These are phyloP conservation scores for Lasioglossum albipes DNA, from an alignment of 1,140 invertebrate genomes.

Conservation along the genomic window DNA sequence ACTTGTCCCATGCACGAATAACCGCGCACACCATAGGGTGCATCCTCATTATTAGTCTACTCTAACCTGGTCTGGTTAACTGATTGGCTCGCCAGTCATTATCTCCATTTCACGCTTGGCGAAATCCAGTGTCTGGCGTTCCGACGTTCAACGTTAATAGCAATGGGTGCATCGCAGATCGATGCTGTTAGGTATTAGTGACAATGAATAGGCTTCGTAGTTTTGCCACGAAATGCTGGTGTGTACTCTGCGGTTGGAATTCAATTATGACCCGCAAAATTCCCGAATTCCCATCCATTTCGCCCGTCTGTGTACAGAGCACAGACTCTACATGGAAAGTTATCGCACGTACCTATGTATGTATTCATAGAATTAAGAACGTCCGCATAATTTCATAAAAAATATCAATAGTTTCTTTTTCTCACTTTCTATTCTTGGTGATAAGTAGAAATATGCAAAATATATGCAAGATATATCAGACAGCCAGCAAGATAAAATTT, in stretches of 20 bases:
- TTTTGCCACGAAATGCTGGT: slow-evolving; percentile 26
- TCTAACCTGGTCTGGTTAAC: slow-evolving; percentile 72
- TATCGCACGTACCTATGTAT: too few species aligned
- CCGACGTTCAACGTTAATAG: slow-evolving; percentile 50
- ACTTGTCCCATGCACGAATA: slow-evolving; percentile 32
- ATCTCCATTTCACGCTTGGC: slow-evolving; percentile 77
- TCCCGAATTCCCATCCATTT: neutral
- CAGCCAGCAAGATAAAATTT: too few species aligned
- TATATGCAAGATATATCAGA: too few species aligned
- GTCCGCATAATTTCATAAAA: too few species aligned
- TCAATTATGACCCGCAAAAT: slow-evolving; percentile 26
- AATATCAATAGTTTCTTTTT: too few species aligned
- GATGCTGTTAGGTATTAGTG: slow-evolving; percentile 30
- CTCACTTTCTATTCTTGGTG: too few species aligned
- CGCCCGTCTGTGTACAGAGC: neutral
- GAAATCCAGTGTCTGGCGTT: slow-evolving; percentile 55
- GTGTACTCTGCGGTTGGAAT: slow-evolving; percentile 2
- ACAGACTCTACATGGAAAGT: neutral
- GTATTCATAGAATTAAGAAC: too few species aligned
- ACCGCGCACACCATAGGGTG: slow-evolving; percentile 60
- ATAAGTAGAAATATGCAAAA: too few species aligned
- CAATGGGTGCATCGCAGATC: slow-evolving; percentile 32
- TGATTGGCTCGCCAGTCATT: slow-evolving; percentile 78
- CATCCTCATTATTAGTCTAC: slow-evolving; percentile 72
- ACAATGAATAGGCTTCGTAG: slow-evolving; percentile 27